phyloP scores from a whole-genome alignment of 2,113 vertebrate genomes.

The Vireo altiloquus region DNA sequence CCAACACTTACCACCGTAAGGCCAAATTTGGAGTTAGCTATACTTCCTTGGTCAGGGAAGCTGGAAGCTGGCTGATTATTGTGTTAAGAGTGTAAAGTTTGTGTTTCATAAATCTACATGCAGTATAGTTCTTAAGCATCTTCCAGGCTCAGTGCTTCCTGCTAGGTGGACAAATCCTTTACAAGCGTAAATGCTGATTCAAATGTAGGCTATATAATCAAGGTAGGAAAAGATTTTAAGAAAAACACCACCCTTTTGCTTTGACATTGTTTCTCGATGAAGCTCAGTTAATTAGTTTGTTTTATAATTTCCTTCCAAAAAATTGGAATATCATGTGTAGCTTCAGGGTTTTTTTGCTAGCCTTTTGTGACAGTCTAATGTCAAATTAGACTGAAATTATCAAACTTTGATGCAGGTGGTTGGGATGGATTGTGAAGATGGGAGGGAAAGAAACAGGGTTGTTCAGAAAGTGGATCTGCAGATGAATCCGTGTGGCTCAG shows the following conservation, averaged over 20 bases:
- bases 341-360: background rate
- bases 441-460: background rate
- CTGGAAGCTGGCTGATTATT: background rate
- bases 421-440: background rate
- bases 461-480: background rate
- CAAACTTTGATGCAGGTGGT: background rate
- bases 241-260: background rate
- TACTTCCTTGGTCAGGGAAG: background rate
- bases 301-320: background rate
- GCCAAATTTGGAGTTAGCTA: background rate
- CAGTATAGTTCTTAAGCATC: background rate
- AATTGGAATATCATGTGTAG: background rate
- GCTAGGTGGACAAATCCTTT: background rate
- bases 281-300: background rate
- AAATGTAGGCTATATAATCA: background rate
- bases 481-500: background rate
- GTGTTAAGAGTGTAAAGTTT: background rate
- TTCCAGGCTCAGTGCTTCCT: background rate
- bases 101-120: background rate
- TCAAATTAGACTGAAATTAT: no score
- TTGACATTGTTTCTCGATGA: background rate
- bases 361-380: background rate
- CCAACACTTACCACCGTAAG: background rate
- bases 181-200: background rate
- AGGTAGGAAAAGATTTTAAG: background rate